Percentiles rank a stretch among this genome's conserved stretches.
Conservation (phyloP, 2,888 invertebrate genomes). For the Ectemnius cavifrons region DNA sequence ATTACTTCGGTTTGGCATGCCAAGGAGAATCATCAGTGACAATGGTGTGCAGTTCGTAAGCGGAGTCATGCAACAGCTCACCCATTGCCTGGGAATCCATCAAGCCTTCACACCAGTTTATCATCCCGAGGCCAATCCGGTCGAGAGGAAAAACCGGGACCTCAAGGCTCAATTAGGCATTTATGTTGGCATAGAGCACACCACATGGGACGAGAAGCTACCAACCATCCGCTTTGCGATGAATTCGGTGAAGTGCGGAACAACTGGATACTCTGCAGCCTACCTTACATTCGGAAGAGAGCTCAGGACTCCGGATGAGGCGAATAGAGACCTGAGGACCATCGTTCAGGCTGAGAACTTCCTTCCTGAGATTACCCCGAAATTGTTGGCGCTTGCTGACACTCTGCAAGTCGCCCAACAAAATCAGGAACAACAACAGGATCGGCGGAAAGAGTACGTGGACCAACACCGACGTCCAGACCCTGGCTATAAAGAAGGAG, state of each 20-base stretch:
- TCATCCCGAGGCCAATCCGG: conserved; percentile 69
- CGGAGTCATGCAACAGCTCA: conserved; percentile 68
- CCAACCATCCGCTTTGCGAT: conserved; percentile 72
- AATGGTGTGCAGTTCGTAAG: conserved; percentile 72
- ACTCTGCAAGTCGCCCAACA: neutral
- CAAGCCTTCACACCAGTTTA: neutral
- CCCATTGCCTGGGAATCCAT: conserved; percentile 11
- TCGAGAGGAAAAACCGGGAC: conserved; percentile 67
- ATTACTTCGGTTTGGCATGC: conserved; percentile 69
- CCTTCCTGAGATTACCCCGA: neutral
- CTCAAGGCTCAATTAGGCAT: conserved; percentile 67
- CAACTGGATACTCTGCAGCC: conserved; percentile 67
- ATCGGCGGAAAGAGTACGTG: neutral
- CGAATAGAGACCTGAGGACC: neutral
- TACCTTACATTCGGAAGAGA: conserved; percentile 71
- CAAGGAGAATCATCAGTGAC: conserved; percentile 67
- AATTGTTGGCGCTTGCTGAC: neutral
- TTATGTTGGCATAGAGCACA: conserved; percentile 60
- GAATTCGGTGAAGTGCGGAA: conserved; percentile 66
- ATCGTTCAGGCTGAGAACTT: conserved; percentile 7
- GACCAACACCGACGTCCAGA: neutral
- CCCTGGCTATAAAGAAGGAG: neutral
- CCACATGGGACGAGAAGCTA: conserved; percentile 63
- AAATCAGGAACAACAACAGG: neutral
- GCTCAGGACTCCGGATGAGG: conserved; percentile 52